phyloP scores from a whole-genome alignment of 92 coral and sea anemone genomes.

The Paramuricea clavata region DNA sequence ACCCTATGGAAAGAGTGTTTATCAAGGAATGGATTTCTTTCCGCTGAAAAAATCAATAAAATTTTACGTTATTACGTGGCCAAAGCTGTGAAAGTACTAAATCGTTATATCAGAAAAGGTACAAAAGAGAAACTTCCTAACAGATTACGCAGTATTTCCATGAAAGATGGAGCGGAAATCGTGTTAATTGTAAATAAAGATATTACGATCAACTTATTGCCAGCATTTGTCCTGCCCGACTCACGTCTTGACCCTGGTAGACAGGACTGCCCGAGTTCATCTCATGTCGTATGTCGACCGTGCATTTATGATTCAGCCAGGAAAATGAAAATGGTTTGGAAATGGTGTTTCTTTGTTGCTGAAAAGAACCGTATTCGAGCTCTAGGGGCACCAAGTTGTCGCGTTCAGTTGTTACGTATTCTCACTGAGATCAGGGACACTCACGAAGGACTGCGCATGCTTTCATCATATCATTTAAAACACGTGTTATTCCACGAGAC shows the following conservation, averaged over 20 bases:
- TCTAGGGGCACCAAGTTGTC: conserved; percentile 86
- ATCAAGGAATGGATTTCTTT: conserved; percentile 89
- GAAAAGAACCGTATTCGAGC: conserved; percentile 97
- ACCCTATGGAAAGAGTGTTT: conserved; percentile 97
- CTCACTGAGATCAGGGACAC: conserved; percentile 95
- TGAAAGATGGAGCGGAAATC: conserved; percentile 89
- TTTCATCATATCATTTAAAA: conserved; percentile 94
- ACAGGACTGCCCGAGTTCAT: conserved; percentile 94
- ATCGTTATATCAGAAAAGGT: conserved; percentile 82
- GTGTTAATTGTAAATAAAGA: conserved; percentile 87
- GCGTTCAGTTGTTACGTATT: conserved; percentile 89
- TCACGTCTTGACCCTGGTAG: conserved; percentile 89
- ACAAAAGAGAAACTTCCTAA: conserved; percentile 86
- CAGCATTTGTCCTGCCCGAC: conserved; percentile 98
- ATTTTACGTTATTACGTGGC: conserved; percentile 87
- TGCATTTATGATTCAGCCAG: conserved; percentile 40
- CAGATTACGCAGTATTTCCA: conserved; percentile 81
- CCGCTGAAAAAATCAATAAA: conserved; percentile 93
- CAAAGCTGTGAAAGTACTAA: conserved; percentile 89
- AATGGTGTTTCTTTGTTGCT: conserved; percentile 87
- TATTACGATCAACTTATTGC: conserved; percentile 86
- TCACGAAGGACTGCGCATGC: conserved; percentile 84
- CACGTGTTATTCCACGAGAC: conserved; percentile 93
- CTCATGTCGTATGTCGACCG: conserved; percentile 90
- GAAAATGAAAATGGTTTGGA: conserved; percentile 91